These are phyloP conservation scores for Tanypteryx hageni DNA, from an alignment of 2,888 invertebrate species.

Conservation along the genomic window DNA sequence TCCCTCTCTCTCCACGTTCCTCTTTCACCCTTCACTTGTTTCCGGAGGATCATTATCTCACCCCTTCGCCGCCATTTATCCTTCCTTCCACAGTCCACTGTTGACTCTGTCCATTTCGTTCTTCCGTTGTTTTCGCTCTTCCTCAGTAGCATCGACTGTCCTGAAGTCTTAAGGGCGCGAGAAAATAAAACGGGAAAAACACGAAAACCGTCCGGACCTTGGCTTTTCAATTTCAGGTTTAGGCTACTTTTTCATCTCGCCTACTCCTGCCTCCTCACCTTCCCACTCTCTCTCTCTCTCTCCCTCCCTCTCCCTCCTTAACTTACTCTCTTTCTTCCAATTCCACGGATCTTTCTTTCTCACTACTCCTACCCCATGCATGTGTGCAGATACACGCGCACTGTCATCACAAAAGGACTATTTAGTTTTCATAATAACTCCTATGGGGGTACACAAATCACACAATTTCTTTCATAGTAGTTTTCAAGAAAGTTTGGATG, in stretches of 20 bases:
- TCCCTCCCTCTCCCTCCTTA: not conserved
- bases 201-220: not conserved
- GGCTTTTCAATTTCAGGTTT: not conserved
- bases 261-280: not conserved
- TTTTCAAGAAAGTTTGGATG: too few species aligned
- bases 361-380: too few species aligned
- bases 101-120: conserved; percentile 27
- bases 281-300: not conserved
- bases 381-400: too few species aligned
- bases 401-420: too few species aligned
- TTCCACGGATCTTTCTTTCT: too few species aligned
- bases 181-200: not conserved
- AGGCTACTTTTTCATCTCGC: not conserved
- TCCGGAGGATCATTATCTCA: not conserved
- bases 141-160: not conserved
- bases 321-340: not conserved
- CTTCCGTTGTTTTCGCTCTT: not conserved
- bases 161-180: not conserved
- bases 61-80: not conserved
- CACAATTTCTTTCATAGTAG: too few species aligned
- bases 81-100: not conserved
- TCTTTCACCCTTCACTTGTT: not conserved
- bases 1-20: not conserved
- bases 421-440: too few species aligned
- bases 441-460: too few species aligned